Evolutionary conservation across 2,113 vertebrate species (phyloP).

Genomic region (Pogona vitticeps): DNA sequence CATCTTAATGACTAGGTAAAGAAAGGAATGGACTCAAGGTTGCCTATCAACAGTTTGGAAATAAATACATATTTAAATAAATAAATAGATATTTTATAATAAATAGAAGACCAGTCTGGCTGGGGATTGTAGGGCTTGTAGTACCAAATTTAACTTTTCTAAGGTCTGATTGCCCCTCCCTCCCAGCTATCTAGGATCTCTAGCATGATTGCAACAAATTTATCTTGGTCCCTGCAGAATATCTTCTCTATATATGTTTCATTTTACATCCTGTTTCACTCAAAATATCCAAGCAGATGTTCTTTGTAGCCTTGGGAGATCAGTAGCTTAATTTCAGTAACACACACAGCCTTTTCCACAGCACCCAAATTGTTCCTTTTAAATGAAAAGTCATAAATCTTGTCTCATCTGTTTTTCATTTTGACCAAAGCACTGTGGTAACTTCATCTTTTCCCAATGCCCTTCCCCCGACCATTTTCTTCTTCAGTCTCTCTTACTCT

Average conservation of each 20-base stretch:
- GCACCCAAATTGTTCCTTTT: not conserved
- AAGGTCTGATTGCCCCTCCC: not conserved
- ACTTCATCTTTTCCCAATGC: not conserved
- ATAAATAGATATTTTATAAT: too few relatives aligned
- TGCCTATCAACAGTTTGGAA: too few relatives aligned
- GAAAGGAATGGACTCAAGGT: too few relatives aligned
- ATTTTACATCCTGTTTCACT: conserved; percentile 22
- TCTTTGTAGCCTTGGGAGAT: not conserved
- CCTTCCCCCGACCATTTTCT: not conserved
- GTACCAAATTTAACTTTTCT: not conserved
- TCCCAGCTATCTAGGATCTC: not conserved
- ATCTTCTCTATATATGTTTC: not conserved
- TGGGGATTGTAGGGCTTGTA: not conserved
- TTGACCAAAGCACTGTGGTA: not conserved
- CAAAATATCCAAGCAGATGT: not conserved
- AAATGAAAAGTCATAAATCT: not conserved
- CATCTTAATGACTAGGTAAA: too few relatives aligned
- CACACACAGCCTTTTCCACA: not conserved
- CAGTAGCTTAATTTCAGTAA: not conserved
- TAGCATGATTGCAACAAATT: not conserved
- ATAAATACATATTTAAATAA: too few relatives aligned
- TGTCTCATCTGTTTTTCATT: conserved; percentile 17
- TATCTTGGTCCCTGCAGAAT: not conserved
- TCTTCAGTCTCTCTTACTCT: not conserved
- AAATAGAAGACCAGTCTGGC: too few relatives aligned